Conservation (phyloP, 2,888 invertebrate genomes). For the Napeogenes inachia region DNA sequence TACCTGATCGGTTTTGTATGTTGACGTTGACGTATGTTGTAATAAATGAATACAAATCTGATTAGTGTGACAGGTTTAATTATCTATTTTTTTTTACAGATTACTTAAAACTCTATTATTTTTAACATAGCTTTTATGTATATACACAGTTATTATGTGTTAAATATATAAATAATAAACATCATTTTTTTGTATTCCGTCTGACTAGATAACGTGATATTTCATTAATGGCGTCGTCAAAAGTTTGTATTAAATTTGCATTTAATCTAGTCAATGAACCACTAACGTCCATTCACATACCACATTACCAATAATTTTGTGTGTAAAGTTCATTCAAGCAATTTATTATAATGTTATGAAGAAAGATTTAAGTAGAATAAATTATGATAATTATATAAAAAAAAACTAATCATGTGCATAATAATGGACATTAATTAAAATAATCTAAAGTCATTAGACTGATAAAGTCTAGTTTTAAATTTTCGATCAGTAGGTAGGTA, state of each 20-base stretch:
- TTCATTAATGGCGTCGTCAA: conserved; percentile 1
- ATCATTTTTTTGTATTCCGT: not conserved
- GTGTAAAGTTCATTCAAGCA: conserved; percentile 8
- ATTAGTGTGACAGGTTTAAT: too few species aligned
- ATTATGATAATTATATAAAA: too few species aligned
- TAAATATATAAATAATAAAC: not conserved
- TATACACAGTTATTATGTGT: not conserved
- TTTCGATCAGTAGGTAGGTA: too few species aligned
- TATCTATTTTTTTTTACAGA: too few species aligned
- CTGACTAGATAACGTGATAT: not conserved
- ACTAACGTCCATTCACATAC: conserved; percentile 20
- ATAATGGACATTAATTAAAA: too few species aligned
- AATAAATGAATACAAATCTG: too few species aligned
- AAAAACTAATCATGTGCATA: too few species aligned
- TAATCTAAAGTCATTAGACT: too few species aligned
- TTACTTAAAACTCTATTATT: too few species aligned
- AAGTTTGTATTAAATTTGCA: conserved; percentile 17
- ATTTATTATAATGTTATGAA: not conserved
- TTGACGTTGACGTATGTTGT: too few species aligned
- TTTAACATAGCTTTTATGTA: not conserved
- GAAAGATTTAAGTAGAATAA: too few species aligned
- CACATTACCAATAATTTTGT: not conserved
- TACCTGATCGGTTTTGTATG: conserved; percentile 7
- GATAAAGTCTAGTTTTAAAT: too few species aligned
- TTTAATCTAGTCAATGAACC: conserved; percentile 22